Base-by-base conservation (phyloP, 2,888 invertebrate species). In the Melangyna quadrimaculata region DNA sequence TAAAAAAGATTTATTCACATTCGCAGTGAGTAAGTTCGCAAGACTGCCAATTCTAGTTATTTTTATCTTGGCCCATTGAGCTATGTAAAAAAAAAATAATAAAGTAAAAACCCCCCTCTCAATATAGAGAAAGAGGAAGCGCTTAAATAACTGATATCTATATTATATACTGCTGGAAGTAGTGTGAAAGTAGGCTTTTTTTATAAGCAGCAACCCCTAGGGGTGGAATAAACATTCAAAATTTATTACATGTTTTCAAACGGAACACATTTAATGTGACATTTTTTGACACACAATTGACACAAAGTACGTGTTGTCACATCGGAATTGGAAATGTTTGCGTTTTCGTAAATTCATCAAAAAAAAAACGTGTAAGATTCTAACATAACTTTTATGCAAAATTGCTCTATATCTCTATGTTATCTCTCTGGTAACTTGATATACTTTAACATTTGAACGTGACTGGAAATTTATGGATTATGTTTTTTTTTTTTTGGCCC, bases 191-290 rank as follows among this genome's bases (percentile, higher is more conserved):
- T 35, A 55, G 48, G 14, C 51, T 24, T 35, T 48, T 59, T 10
- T 17, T 14, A 10, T 10, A 22, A 14, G 51, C 53, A 17, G 63
- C 65, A 22, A n/a, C 17, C 55, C 45, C 32, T 45, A 57, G 48
- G 71, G 71, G 48, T 43, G 22, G 22, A 72, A 65, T 48, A 40
- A 27, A 61, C 57, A 78, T 65, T 48, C 35, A 24, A 48, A 57
- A 78, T 78, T 78, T 70, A 70, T 77, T 48, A 40, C 48, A 22
- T 43, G 35, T 71, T 71, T 24, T 48, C n/a, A 29, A 45, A 35
- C 29, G 59, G 22, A 59, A 75, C 27, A 48, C 55, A 32, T 67
- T 67, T 27, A 51, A 35, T 61, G 43, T 65, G 45, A 29, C 17
- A 43, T 63, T 51, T 73, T 45, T 29, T 55, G 55, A 59, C 37